Conservation (phyloP, 2,888 invertebrate species). For the Hypomecis punctinalis region DNA sequence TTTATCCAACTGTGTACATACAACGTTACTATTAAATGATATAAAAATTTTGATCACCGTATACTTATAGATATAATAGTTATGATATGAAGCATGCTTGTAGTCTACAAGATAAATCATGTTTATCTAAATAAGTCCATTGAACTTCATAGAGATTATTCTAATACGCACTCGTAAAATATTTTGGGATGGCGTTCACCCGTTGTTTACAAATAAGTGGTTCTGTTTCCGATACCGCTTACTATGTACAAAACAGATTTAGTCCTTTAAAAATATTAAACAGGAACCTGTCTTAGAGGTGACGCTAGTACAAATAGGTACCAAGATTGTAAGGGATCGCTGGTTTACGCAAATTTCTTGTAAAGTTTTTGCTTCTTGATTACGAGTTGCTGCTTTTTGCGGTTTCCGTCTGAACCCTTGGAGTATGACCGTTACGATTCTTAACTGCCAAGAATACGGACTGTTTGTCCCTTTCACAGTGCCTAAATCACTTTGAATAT, state of each 20-base stretch:
- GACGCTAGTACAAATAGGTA: not conserved
- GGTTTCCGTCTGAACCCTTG: conserved; percentile 78
- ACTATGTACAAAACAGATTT: not conserved
- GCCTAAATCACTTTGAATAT: conserved; percentile 49
- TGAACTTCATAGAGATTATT: conserved; percentile 42
- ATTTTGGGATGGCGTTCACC: conserved; percentile 45
- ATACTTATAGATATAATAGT: conserved; percentile 7
- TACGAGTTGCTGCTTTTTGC: conserved; percentile 80
- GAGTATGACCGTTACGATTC: conserved; percentile 81
- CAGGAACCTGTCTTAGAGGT: not conserved
- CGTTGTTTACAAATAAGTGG: conserved; percentile 45
- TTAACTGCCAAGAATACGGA: conserved; percentile 66
- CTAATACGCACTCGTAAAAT: conserved; percentile 31
- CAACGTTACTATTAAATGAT: not conserved
- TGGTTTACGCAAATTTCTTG: conserved; percentile 44
- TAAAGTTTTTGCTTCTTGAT: conserved; percentile 65
- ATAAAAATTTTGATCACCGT: conserved; percentile 4
- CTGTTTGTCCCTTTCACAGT: conserved; percentile 60
- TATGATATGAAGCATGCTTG: conserved; percentile 12
- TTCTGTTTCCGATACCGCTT: conserved; percentile 28
- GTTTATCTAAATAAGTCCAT: conserved; percentile 41
- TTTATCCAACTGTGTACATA: not conserved
- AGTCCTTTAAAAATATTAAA: not conserved
- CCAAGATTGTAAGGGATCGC: not conserved
- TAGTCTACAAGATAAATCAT: conserved; percentile 29